Percentiles rank a stretch among this genome's conserved stretches.
Evolutionary conservation across 2,888 invertebrate genomes (phyloP).

Genomic region (Nomada hirtipes): DNA sequence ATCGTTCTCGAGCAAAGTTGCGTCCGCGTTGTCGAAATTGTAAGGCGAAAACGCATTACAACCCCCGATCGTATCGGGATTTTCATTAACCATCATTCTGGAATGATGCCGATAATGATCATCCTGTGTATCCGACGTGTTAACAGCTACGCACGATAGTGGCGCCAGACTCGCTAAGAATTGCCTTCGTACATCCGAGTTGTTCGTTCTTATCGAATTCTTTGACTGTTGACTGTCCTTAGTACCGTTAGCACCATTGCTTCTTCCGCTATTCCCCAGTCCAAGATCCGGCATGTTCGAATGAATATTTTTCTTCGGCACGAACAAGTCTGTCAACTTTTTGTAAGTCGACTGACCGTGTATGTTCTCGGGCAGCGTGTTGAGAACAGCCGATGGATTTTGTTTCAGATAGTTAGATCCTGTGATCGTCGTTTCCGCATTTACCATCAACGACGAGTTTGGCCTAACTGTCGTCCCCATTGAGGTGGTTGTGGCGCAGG

Average conservation of each 20-base stretch:
- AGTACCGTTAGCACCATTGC: constrained; percentile 11
- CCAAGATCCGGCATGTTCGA: constrained; percentile 75
- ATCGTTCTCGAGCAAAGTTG: constrained; percentile 85
- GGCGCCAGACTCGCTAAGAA: constrained; percentile 92
- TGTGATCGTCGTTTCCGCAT: constrained; percentile 5
- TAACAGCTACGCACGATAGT: constrained; percentile 90
- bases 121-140: constrained; percentile 86
- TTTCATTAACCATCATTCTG: constrained; percentile 81
- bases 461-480: constrained; percentile 1
- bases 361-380: constrained; percentile 43
- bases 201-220: constrained; percentile 82
- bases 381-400: constrained; percentile 4
- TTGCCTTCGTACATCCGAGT: constrained; percentile 89
- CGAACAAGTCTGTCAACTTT: constrained; percentile 87
- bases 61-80: constrained; percentile 87
- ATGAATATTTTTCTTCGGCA: constrained; percentile 85
- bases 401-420: constrained; percentile 43
- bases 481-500: neutral
- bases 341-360: constrained; percentile 87
- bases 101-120: constrained; percentile 87
- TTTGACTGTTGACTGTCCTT: constrained; percentile 80
- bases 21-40: constrained; percentile 88
- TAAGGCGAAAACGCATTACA: constrained; percentile 87
- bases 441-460: neutral
- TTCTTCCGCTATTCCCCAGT: constrained; percentile 61